Conservation (phyloP, 2,113 vertebrate genomes). For the Melanocharis versteri region DNA sequence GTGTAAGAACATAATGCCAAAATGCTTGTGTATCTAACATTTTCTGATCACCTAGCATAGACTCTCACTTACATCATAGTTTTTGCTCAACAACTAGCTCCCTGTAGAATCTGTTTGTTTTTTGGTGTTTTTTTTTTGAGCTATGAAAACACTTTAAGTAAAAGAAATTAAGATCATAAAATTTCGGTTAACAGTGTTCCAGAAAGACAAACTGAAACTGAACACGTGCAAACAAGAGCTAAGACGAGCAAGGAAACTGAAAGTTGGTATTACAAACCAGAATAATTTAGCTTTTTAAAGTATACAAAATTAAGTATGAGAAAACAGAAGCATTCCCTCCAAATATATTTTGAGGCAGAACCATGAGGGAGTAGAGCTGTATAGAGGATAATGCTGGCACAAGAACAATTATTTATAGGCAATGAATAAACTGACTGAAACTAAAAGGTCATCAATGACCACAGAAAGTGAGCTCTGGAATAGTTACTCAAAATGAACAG, state of each 20-base stretch:
- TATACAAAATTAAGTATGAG: neutral
- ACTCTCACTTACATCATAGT: neutral
- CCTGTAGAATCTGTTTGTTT: fast-evolving
- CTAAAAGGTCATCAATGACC: neutral
- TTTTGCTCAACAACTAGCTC: neutral
- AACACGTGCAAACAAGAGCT: neutral
- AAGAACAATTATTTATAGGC: neutral
- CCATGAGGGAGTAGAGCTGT: neutral
- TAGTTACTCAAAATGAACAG: neutral
- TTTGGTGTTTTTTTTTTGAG: neutral
- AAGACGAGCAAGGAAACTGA: neutral
- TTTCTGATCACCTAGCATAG: neutral
- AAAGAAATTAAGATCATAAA: neutral
- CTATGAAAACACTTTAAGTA: neutral
- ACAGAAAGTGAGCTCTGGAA: neutral
- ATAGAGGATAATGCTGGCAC: neutral
- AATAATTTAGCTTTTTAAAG: neutral
- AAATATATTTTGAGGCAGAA: neutral
- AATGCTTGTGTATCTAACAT: fast-evolving
- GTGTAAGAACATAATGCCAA: neutral
- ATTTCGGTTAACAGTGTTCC: neutral
- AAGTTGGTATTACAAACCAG: neutral
- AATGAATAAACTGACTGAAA: neutral
- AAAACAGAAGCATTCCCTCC: fast-evolving
- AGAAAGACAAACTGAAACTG: constrained; percentile 10